phyloP scores from a whole-genome alignment of 2,113 vertebrate genomes.

The Etheostoma cragini region DNA sequence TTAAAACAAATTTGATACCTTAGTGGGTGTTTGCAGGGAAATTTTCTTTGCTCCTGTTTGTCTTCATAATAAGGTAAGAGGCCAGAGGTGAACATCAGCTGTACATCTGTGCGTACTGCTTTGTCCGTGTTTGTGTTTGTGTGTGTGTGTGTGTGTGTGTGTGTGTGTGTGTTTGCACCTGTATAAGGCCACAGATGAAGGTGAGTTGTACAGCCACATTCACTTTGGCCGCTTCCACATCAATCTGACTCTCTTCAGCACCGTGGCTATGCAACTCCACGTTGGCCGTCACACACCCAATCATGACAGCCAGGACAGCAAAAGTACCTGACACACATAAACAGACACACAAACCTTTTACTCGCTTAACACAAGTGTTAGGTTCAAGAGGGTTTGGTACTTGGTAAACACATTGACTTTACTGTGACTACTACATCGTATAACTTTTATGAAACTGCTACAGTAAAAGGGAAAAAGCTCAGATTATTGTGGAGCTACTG shows the following conservation, averaged over 20 bases:
- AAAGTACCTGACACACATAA: slow-evolving; percentile 65
- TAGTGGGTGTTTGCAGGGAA: background rate
- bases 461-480: background rate
- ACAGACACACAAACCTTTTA: slow-evolving; percentile 16
- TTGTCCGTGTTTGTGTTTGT: background rate
- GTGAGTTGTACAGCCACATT: slow-evolving; percentile 66
- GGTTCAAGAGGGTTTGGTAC: background rate
- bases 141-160: slow-evolving; percentile 10
- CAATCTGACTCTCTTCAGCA: slow-evolving; percentile 39
- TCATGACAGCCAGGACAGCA: slow-evolving; percentile 71
- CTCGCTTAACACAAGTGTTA: background rate
- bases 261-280: slow-evolving; percentile 62
- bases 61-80: background rate
- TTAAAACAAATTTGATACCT: background rate
- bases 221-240: slow-evolving; percentile 65
- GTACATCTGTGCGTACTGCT: background rate
- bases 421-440: background rate
- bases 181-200: slow-evolving; percentile 75
- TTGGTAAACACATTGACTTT: background rate
- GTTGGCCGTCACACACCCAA: slow-evolving; percentile 64
- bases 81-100: background rate
- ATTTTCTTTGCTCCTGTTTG: background rate
- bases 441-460: background rate
- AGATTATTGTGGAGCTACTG: background rate
- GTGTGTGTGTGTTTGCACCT: slow-evolving; percentile 44